phyloP scores from a whole-genome alignment of 2,888 invertebrate genomes.

The Neocrepidodera transversa region DNA sequence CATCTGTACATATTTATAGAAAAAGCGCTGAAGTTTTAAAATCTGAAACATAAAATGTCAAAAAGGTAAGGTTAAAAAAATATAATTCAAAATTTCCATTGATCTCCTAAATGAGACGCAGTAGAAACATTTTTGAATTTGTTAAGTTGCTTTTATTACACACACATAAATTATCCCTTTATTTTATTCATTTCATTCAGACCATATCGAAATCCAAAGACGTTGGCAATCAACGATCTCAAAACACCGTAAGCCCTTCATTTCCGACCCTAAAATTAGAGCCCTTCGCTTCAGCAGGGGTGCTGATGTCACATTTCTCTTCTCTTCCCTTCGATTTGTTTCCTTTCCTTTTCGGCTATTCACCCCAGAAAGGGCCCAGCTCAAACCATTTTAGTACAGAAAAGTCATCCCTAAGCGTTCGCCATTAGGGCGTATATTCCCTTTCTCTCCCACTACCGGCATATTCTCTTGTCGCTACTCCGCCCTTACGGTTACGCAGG shows the following conservation, averaged over 20 bases:
- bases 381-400: constrained; percentile 31
- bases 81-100: no score
- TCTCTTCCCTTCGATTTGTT: constrained; percentile 14
- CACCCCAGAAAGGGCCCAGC: constrained; percentile 18
- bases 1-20: no score
- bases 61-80: no score
- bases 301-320: constrained; percentile 20
- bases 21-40: no score
- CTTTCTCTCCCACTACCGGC: constrained; percentile 27
- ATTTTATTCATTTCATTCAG: no score
- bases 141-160: no score
- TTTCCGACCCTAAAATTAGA: constrained; percentile 35
- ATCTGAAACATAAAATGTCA: no score
- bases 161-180: no score
- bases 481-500: constrained; percentile 19
- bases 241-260: constrained; percentile 18
- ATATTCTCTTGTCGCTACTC: constrained; percentile 13
- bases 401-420: constrained; percentile 33
- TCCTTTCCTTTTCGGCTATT: constrained; percentile 24
- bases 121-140: no score
- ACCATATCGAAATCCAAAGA: no score
- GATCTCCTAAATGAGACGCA: no score
- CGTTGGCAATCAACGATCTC: constrained; percentile 7
- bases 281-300: constrained; percentile 24
- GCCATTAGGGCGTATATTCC: constrained; percentile 35